Percentiles rank a stretch among this genome's conserved stretches.
These are phyloP conservation scores for Scomber scombrus DNA, from an alignment of 2,113 vertebrate species.

Conservation along the genomic window DNA sequence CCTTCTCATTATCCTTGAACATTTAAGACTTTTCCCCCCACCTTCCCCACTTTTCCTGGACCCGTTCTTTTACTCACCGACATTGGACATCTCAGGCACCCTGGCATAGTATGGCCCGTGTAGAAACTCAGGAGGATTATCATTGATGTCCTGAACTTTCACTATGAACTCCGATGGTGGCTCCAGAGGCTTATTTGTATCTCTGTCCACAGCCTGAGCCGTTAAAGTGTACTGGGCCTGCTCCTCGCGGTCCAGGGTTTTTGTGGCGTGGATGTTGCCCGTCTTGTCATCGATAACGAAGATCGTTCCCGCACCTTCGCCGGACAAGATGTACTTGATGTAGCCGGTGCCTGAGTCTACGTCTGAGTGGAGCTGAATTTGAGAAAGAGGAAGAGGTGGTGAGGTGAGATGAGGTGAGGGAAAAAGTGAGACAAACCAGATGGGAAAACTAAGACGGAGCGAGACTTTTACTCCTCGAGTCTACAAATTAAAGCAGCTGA, in stretches of 20 bases:
- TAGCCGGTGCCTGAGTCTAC: conserved; percentile 95
- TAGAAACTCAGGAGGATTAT: conserved; percentile 96
- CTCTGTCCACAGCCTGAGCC: conserved; percentile 94
- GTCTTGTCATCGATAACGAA: conserved; percentile 99
- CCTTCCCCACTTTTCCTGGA: neutral
- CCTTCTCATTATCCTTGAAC: no score
- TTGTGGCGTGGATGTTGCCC: conserved; percentile 98
- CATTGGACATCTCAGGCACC: conserved; percentile 98
- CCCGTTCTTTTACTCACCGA: conserved; percentile 87
- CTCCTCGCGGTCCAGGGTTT: conserved; percentile 97
- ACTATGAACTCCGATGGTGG: conserved; percentile 98
- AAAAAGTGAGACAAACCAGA: conserved; percentile 1
- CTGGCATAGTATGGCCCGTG: conserved; percentile 96
- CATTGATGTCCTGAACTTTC: conserved; percentile 99
- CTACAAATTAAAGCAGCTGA: neutral
- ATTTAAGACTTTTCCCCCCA: neutral
- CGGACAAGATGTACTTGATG: conserved; percentile 99
- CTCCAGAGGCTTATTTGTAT: conserved; percentile 95
- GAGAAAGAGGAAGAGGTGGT: conserved; percentile 20
- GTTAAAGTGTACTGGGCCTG: conserved; percentile 97
- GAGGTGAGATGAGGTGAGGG: neutral
- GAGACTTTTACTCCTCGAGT: conserved; percentile 1
- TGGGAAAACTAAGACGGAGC: neutral
- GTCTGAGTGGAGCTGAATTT: conserved; percentile 94
- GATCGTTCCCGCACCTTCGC: conserved; percentile 98